Evolutionary conservation across 2,888 invertebrate species (phyloP).

Genomic region (Keiferia lycopersicella): DNA sequence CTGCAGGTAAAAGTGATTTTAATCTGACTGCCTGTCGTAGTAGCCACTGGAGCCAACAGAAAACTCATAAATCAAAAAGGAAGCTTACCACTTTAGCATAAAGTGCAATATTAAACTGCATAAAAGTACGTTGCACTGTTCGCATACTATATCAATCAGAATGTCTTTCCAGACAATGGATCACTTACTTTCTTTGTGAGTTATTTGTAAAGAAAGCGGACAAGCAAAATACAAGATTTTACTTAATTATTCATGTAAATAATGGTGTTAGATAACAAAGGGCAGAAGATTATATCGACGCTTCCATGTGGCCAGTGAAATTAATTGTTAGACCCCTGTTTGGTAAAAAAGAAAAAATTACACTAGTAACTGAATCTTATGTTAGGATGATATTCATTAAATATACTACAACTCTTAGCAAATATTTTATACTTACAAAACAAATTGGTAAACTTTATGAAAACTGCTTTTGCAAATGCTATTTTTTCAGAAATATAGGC

Average conservation of each 20-base stretch:
- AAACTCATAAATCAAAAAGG: background rate
- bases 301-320: no score
- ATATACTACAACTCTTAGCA: no score
- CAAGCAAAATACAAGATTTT: conserved; percentile 14
- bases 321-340: no score
- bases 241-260: background rate
- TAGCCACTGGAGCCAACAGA: conserved; percentile 10
- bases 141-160: conserved; percentile 31
- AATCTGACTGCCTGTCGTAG: conserved; percentile 22
- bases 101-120: background rate
- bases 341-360: no score
- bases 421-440: no score
- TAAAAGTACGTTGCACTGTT: conserved; percentile 11
- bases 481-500: no score
- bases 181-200: conserved; percentile 32
- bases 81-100: background rate
- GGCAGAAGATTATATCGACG: no score
- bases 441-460: no score
- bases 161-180: conserved; percentile 33
- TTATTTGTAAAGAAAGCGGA: conserved; percentile 26
- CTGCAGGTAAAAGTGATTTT: conserved; percentile 27
- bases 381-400: no score
- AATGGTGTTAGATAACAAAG: background rate
- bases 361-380: no score
- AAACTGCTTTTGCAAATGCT: no score